Percentiles rank a stretch among this genome's conserved stretches.
phyloP scores from a whole-genome alignment of 2,888 invertebrate genomes.

The Pheosia tremula region DNA sequence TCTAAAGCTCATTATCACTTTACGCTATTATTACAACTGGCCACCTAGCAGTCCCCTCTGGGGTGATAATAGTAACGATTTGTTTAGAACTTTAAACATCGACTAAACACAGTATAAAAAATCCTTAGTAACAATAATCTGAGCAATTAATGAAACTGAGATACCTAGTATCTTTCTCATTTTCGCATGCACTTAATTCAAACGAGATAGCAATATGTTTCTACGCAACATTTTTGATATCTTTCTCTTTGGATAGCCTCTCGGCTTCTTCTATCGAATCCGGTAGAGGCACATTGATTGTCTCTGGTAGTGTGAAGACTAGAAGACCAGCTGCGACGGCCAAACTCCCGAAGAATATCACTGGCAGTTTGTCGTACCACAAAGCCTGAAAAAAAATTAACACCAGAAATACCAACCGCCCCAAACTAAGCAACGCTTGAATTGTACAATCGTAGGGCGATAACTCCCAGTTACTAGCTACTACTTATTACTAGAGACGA shows the following conservation, averaged over 20 bases:
- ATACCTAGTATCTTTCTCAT: neutral
- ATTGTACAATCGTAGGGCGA: too few relatives aligned
- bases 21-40: too few relatives aligned
- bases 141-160: neutral
- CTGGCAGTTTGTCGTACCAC: slow-evolving; percentile 78
- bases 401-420: too few relatives aligned
- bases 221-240: slow-evolving; percentile 29
- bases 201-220: slow-evolving; percentile 8
- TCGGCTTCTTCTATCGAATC: slow-evolving; percentile 86
- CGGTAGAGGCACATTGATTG: slow-evolving; percentile 84
- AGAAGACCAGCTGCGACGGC: slow-evolving; percentile 82
- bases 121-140: neutral
- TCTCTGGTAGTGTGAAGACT: slow-evolving; percentile 86
- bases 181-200: slow-evolving; percentile 2
- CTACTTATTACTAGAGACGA: too few relatives aligned
- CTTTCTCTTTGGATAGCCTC: slow-evolving; percentile 51
- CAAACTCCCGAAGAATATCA: slow-evolving; percentile 85
- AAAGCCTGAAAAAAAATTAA: slow-evolving; percentile 56
- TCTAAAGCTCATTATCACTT: too few relatives aligned
- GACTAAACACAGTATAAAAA: neutral
- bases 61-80: too few relatives aligned
- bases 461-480: too few relatives aligned
- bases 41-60: too few relatives aligned
- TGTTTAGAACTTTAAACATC: neutral
- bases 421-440: too few relatives aligned